Evolutionary conservation across 2,797 vertebrate genomes (phyloP).

Genomic region (Discoglossus pictus): DNA sequence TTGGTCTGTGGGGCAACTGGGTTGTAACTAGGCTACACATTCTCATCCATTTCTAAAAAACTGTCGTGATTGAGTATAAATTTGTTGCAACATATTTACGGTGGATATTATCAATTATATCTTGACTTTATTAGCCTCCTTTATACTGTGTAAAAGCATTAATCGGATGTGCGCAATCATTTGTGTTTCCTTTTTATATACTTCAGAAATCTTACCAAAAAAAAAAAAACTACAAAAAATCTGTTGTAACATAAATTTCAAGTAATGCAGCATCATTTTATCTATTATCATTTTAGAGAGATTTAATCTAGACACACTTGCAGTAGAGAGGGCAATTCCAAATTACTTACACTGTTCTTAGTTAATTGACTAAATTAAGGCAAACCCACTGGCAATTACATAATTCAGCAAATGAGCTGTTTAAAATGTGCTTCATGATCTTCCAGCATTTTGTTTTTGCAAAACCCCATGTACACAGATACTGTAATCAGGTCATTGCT

Average conservation of each 20-base stretch:
- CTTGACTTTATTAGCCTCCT: no score
- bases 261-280: constrained; percentile 1
- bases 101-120: no score
- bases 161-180: no score
- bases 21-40: no score
- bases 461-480: constrained; percentile 12
- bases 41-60: no score
- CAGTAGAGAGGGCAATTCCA: constrained; percentile 47
- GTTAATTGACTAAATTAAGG: constrained; percentile 58
- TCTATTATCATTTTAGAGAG: constrained; percentile 7
- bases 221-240: no score
- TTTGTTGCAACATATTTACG: no score
- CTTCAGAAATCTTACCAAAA: no score
- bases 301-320: constrained; percentile 35
- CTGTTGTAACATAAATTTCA: constrained; percentile 33
- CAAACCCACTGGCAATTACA: constrained; percentile 55
- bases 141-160: no score
- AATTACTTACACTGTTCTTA: constrained; percentile 52
- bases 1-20: no score
- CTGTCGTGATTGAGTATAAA: no score
- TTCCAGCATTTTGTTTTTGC: constrained; percentile 37
- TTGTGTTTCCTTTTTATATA: no score
- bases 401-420: constrained; percentile 57
- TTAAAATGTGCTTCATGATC: constrained; percentile 57
- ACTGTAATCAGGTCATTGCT: constrained; percentile 14